These are phyloP conservation scores for Drosophila fulvimacula DNA, from an alignment of 2,888 invertebrate species.

Conservation along the genomic window DNA sequence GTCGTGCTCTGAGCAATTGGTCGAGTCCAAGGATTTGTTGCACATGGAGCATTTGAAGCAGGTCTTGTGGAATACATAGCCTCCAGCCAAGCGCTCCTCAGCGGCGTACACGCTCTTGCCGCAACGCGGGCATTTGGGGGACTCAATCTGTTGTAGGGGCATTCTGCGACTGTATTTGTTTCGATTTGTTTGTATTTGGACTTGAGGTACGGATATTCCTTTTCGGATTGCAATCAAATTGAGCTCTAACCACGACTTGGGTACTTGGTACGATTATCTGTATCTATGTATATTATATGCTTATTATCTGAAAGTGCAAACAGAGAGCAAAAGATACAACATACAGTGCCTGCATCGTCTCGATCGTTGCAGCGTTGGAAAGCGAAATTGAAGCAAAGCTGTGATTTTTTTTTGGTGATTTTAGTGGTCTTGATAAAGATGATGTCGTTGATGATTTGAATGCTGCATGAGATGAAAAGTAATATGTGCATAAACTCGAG, in stretches of 20 bases:
- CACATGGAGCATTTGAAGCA: constrained; percentile 78
- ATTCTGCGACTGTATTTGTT: constrained; percentile 47
- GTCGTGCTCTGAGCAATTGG: constrained; percentile 73
- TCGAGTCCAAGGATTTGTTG: constrained; percentile 75
- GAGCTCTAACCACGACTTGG: constrained; percentile 44
- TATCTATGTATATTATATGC: constrained; percentile 61
- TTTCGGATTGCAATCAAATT: constrained; percentile 27
- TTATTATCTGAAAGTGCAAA: constrained; percentile 76
- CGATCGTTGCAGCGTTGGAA: constrained; percentile 13
- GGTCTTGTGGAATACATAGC: constrained; percentile 76
- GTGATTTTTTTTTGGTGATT: constrained; percentile 18
- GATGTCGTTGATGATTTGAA: constrained; percentile 27
- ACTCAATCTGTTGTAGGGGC: constrained; percentile 74
- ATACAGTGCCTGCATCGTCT: constrained; percentile 52
- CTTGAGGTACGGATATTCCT: constrained; percentile 3
- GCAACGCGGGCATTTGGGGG: constrained; percentile 73
- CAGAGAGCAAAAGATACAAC: constrained; percentile 58
- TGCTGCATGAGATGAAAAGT: constrained; percentile 55
- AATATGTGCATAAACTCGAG: constrained; percentile 15
- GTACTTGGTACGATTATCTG: constrained; percentile 44
- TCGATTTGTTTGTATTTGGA: neutral
- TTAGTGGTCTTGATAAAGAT: constrained; percentile 7
- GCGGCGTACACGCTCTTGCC: constrained; percentile 74
- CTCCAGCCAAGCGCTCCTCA: constrained; percentile 71
- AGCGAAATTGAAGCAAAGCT: constrained; percentile 43